phyloP scores from a whole-genome alignment of 2,888 invertebrate species.

The Parascotia fuliginaria region DNA sequence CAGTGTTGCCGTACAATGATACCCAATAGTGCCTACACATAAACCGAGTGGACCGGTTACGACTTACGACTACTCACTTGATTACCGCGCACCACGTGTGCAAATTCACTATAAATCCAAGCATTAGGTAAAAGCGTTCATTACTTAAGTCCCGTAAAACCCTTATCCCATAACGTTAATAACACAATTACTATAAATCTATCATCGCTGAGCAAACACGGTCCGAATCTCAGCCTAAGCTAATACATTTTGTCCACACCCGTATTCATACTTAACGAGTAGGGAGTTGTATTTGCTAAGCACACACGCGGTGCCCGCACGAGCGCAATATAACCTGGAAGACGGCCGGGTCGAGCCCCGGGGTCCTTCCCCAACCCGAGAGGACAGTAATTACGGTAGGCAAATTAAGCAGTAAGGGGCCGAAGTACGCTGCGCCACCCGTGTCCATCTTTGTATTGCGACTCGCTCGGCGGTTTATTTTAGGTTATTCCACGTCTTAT shows the following conservation, averaged over 20 bases:
- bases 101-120: conserved; percentile 79
- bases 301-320: conserved; percentile 84
- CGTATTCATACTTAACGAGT: conserved; percentile 85
- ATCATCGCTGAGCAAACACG: conserved; percentile 84
- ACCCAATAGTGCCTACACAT: neutral
- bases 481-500: conserved; percentile 84
- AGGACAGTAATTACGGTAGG: conserved; percentile 87
- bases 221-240: conserved; percentile 85
- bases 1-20: conserved; percentile 11
- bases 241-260: conserved; percentile 86
- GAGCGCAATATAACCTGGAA: conserved; percentile 82
- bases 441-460: conserved; percentile 80
- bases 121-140: conserved; percentile 83
- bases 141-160: conserved; percentile 85
- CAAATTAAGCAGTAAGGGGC: conserved; percentile 86
- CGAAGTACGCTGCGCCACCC: conserved; percentile 55
- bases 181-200: conserved; percentile 87
- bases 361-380: conserved; percentile 81
- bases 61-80: conserved; percentile 53
- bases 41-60: conserved; percentile 9
- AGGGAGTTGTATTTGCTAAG: conserved; percentile 83
- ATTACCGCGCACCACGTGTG: conserved; percentile 74
- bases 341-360: conserved; percentile 79
- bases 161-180: conserved; percentile 86
- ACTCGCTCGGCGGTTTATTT: conserved; percentile 78